Evolutionary conservation across 1,140 invertebrate genomes (phyloP), one percentile per base, ranked within the genome.

Genomic region (Drosophila pandora): DNA sequence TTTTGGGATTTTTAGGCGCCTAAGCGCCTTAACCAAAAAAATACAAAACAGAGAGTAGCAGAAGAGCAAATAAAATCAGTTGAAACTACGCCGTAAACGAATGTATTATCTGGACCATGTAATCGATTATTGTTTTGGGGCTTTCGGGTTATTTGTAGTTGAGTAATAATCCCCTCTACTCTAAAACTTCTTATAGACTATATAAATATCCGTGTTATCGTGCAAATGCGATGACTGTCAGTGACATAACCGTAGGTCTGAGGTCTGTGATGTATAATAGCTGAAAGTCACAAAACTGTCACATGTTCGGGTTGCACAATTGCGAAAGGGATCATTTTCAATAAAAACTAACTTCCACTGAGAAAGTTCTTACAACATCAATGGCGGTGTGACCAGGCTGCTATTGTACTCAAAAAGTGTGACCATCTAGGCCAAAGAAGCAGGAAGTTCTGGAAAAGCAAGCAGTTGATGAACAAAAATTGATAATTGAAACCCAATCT

Each of bases 71-170:
- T 17, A 17, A 17, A 17, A 17, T 17, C 17, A 17, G 17, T 37
- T n/a, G 3, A 10, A 59, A 32, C 23, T 28, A 13, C 58, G 32
- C 48, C 57, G 62, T 25, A 63, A 65, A 48, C 61, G 30, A 9
- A 22, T 12, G 30, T 32, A 65, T 65, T 62, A 65, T 62, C 63
- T 64, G 63, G 49, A 65, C 54, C 9, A 12, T 9, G 25, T 57
- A 57, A 39, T 30, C 12, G 12, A 48, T n/a, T 25, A 63, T 45
- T 12, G 28, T 28, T 3, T 25, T 32, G 34, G 22, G 32, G 32
- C 32, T 32, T 32, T 32, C 32, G 22, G 4, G 12, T 5, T 28
- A 17, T 28, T 28, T 6, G 25, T 10, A 25, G 22, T 49, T 49
- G 12, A 49, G 9, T n/a, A 56, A 34, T 43, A 43, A 43, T 21